A percentile compares a stretch with the other conserved stretches of the same genome.
Evolutionary conservation across 2,797 vertebrate species (phyloP).

Genomic region (Pipistrellus pipistrellus): DNA sequence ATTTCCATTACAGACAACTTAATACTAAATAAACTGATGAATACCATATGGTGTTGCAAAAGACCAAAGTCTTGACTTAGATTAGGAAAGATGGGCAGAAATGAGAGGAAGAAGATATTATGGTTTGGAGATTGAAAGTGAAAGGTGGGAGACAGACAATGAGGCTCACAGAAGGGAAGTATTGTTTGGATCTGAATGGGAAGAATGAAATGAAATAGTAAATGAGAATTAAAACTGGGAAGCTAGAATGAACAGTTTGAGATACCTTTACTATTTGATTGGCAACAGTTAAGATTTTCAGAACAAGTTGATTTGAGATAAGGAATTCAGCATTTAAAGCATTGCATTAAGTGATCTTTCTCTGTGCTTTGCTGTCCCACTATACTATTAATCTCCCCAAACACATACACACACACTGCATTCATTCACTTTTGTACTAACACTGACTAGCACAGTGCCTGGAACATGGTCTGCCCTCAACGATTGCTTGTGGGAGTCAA

Average conservation of each 20-base stretch:
- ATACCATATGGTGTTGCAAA: not conserved
- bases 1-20: not conserved
- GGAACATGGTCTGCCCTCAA: not conserved
- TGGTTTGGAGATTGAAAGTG: not conserved
- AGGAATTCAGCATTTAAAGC: not conserved
- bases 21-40: not conserved
- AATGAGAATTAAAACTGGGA: conserved; percentile 12
- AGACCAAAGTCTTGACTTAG: not conserved
- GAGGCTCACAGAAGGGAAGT: not conserved
- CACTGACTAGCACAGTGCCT: not conserved
- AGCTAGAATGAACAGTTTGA: not conserved
- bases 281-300: not conserved
- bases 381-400: not conserved
- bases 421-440: not conserved
- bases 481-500: not conserved
- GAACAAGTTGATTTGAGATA: conserved; percentile 1
- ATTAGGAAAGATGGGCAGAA: not conserved
- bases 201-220: not conserved
- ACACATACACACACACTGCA: too few species aligned
- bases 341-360: not conserved
- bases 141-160: not conserved
- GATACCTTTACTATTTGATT: not conserved
- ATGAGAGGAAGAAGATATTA: not conserved
- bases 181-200: not conserved
- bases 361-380: not conserved